Conservation (phyloP, 1,140 invertebrate genomes). For the Ostrea denselamellosa region DNA sequence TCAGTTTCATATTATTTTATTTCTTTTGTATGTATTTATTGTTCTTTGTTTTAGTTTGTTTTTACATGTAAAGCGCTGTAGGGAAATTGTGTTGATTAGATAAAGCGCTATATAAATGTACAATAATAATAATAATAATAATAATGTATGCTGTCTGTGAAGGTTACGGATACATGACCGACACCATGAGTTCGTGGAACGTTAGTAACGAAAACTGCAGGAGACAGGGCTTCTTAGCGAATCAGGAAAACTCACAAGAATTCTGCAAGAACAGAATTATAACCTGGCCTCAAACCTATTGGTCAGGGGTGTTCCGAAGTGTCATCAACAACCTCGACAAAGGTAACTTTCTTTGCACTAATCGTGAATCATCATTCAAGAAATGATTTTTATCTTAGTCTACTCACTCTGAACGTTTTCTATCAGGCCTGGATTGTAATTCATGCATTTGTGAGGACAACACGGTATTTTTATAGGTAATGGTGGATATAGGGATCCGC, state of each 20-base stretch:
- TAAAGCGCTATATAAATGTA: too few species aligned
- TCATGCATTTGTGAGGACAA: not conserved
- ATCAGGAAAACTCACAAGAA: slow-evolving; percentile 32
- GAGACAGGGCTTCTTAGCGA: slow-evolving; percentile 17
- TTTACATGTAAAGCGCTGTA: too few species aligned
- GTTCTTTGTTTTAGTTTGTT: too few species aligned
- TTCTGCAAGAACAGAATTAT: slow-evolving; percentile 26
- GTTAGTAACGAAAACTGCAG: not conserved
- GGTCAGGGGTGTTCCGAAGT: slow-evolving; percentile 45
- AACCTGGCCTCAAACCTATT: slow-evolving; percentile 11
- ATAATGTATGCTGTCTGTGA: not conserved
- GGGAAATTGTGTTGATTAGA: too few species aligned
- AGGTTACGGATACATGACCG: slow-evolving; percentile 31
- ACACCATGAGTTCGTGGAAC: slow-evolving; percentile 7
- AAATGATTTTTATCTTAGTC: not conserved
- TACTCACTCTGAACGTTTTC: too few species aligned
- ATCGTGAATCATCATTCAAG: not conserved
- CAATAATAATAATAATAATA: too few species aligned
- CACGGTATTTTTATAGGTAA: not conserved
- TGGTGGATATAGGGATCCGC: not conserved
- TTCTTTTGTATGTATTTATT: too few species aligned
- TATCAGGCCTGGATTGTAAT: too few species aligned
- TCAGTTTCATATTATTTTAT: too few species aligned
- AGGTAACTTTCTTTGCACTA: not conserved
- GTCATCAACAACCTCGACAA: slow-evolving; percentile 18